These are phyloP conservation scores for Caligus rogercresseyi DNA, from an alignment of 1,140 invertebrate genomes.

Conservation along the genomic window DNA sequence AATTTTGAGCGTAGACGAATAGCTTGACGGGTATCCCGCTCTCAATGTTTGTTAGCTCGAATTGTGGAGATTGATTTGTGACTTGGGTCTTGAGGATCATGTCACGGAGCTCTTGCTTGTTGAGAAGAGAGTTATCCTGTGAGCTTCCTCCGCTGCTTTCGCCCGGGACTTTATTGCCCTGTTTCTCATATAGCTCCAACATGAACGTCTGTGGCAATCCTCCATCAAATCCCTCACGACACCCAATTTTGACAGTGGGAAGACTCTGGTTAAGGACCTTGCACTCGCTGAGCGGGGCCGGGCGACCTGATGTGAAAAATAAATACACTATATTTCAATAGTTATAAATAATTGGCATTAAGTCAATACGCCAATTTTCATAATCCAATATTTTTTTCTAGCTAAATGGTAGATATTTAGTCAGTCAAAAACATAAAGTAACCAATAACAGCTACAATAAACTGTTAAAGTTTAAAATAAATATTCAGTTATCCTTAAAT, in stretches of 20 bases:
- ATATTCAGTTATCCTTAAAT: no score
- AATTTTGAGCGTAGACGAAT: slow-evolving; percentile 14
- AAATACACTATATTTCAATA: slow-evolving; percentile 8
- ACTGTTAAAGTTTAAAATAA: no score
- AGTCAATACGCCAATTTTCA: no score
- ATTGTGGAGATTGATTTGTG: slow-evolving; percentile 12
- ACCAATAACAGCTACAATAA: no score
- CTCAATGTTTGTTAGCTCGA: slow-evolving; percentile 5
- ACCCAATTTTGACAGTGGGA: slow-evolving; percentile 44
- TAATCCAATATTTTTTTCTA: no score
- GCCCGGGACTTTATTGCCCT: not conserved
- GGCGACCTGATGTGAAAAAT: slow-evolving; percentile 23
- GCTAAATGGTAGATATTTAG: no score
- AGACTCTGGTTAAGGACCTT: slow-evolving; percentile 19
- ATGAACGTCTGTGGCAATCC: slow-evolving; percentile 62
- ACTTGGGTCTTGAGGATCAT: slow-evolving; percentile 13
- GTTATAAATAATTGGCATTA: no score
- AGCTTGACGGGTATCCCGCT: not conserved
- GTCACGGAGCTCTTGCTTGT: not conserved
- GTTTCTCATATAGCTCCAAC: slow-evolving; percentile 49
- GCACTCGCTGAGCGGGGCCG: slow-evolving; percentile 23
- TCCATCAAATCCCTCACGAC: slow-evolving; percentile 55
- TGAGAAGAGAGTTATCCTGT: slow-evolving; percentile 24
- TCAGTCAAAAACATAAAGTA: no score
- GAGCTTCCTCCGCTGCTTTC: slow-evolving; percentile 26